Evolutionary conservation across 2,113 vertebrate species (phyloP).

Genomic region (Corvus cornix): DNA sequence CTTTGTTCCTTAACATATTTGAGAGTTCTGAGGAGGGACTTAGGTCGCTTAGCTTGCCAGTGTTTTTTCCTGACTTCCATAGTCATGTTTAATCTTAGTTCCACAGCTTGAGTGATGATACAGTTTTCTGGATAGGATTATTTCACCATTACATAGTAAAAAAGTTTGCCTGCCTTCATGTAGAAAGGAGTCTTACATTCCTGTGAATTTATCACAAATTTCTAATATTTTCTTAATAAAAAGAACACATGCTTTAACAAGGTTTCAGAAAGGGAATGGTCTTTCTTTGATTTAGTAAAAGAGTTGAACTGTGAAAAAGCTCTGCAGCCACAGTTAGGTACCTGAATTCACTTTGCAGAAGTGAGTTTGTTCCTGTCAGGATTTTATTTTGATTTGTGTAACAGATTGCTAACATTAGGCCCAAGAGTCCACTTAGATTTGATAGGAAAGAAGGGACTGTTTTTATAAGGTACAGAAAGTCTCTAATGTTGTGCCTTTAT

Average conservation of each 20-base stretch:
- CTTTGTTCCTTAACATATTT: background rate
- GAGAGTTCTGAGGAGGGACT: background rate
- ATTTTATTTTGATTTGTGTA: background rate
- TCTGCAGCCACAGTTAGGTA: background rate
- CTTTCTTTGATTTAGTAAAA: background rate
- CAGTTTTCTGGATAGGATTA: background rate
- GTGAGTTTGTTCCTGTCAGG: background rate
- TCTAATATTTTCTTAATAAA: background rate
- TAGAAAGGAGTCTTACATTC: background rate
- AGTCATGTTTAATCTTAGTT: background rate
- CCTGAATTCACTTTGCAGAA: background rate
- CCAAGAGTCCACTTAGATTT: background rate
- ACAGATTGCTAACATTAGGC: background rate
- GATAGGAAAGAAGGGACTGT: background rate
- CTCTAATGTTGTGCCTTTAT: background rate
- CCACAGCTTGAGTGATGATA: background rate
- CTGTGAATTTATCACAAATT: background rate
- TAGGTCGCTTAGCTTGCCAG: accelerated
- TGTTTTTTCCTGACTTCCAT: background rate
- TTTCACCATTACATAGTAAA: background rate
- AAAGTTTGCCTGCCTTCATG: background rate
- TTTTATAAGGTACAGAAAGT: background rate
- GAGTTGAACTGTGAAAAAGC: background rate
- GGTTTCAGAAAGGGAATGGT: background rate
- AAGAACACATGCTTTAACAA: background rate